Evolutionary conservation across 2,113 vertebrate species (phyloP), one percentile per base, ranked within the genome.

Genomic region (Etheostoma spectabile): DNA sequence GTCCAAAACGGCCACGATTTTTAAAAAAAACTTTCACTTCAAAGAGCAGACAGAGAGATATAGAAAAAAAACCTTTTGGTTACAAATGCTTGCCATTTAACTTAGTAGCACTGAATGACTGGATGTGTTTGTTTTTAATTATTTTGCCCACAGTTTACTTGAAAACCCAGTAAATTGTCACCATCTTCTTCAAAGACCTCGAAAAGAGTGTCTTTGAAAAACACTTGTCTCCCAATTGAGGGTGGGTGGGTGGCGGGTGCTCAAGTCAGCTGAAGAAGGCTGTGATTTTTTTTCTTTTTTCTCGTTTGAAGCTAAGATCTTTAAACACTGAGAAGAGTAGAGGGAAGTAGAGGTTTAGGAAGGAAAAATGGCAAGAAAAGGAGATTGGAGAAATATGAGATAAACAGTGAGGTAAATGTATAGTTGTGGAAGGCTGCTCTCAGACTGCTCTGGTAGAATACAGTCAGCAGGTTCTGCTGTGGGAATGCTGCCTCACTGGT

Each of bases 131-230:
- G 38, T 22, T 52, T 48, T 62, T 79, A 5, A 57, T 80, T 61
- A 55, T 73, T 66, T 77, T 73, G 49, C 70, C 52, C 46, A 57
- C 13, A 2, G 69, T 89, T 88, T 81, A 72, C 62, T 88, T 69
- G 73, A 84, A 89, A 92, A 86, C 68, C 74, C 57, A 64, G 76
- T 81, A 64, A 86, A 85, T 74, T 87, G 74, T 78, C 12, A 1
- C 24, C 60, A 79, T 82, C 71, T 71, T 80, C 73, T 76, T 80
- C 88, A 91, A 93, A 83, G 89, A 85, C 83, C 77, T 86, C 76
- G 86, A 81, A 83, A 69, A 87, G 79, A 82, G 83, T 21, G 16
- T 65, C 68, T 88, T 85, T 86, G 82, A 88, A 89, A 77, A 88
- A 72, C 78, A 86, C 79, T 86, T 83, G 69, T 84, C 85, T 86